Evolutionary conservation across 2,113 vertebrate species (phyloP), one percentile per base, ranked within the genome.

Genomic region (Etia nguti): DNA sequence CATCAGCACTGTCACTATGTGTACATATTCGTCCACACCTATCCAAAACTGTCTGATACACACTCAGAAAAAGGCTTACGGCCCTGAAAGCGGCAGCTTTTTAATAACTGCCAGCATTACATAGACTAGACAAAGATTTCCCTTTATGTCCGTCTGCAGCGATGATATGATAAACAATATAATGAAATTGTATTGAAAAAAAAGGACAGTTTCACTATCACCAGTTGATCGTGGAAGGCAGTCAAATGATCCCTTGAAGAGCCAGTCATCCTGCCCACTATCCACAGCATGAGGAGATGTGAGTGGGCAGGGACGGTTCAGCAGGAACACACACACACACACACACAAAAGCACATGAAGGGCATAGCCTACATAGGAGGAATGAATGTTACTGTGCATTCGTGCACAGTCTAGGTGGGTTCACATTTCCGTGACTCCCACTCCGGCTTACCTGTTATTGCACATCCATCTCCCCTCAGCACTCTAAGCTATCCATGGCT

Each of bases 391-490:
- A 87, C 48, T 55, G 38, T 65, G 29, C 62, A 24, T 84, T 80
- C 22, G 75, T 80, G 68, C 59, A 48, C 89, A 84, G 79, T 85
- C 62, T 20, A 85, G 79, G 56, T 81, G 88, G 57, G 60, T 88
- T 92, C 60, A 85, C 56, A 86, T 83, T 87, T 87, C 20, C 1
- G 22, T 85, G 82, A 89, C 87, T 88, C 79, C 36, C 68, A 55
- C 79, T 80, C 29, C 8, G n/a, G 46, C 43, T 38, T 77, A 60
- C 46, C 77, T 48, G 34, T 86, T 82, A 79, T 73, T 7, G 34
- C 81, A 87, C 90, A 77, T 87, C 41, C 68, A 84, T 77, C 82
- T 80, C 10, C 38, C 38, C 81, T 85, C 29, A 11, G 24, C 79
- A 73, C 65, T 62, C 77, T 43, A 52, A 87, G 41, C 52, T 34